These are phyloP conservation scores for Condylura cristata DNA, from an alignment of 2,113 vertebrate species.

Conservation along the genomic window DNA sequence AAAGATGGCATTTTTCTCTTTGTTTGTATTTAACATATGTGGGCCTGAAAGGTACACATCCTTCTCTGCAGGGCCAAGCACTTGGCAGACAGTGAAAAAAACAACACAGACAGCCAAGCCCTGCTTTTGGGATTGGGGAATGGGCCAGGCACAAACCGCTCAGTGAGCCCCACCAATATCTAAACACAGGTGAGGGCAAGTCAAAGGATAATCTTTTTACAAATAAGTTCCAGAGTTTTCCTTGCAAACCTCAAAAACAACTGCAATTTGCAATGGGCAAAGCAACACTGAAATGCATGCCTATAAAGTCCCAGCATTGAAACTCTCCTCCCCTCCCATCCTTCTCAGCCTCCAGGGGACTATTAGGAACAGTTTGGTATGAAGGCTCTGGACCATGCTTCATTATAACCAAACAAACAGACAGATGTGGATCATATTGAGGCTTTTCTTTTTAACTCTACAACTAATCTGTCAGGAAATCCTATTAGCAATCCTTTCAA, in stretches of 20 bases:
- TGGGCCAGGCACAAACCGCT: neutral
- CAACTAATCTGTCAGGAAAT: neutral
- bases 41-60: neutral
- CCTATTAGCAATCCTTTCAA: neutral
- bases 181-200: neutral
- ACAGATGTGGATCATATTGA: neutral
- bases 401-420: neutral
- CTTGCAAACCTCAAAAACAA: neutral
- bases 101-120: rapidly evolving
- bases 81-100: neutral
- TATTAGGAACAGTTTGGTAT: neutral
- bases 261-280: neutral
- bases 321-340: neutral
- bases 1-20: neutral
- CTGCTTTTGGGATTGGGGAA: neutral
- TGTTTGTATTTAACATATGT: neutral
- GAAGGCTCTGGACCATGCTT: neutral
- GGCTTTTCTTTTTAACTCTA: neutral
- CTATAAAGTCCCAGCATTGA: neutral
- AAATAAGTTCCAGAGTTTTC: neutral
- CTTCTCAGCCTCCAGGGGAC: neutral
- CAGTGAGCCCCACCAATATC: neutral
- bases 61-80: neutral
- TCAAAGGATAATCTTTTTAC: neutral
- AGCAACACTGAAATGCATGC: neutral